Evolutionary conservation across 2,888 invertebrate species (phyloP).

Genomic region (Bellardia pandia): DNA sequence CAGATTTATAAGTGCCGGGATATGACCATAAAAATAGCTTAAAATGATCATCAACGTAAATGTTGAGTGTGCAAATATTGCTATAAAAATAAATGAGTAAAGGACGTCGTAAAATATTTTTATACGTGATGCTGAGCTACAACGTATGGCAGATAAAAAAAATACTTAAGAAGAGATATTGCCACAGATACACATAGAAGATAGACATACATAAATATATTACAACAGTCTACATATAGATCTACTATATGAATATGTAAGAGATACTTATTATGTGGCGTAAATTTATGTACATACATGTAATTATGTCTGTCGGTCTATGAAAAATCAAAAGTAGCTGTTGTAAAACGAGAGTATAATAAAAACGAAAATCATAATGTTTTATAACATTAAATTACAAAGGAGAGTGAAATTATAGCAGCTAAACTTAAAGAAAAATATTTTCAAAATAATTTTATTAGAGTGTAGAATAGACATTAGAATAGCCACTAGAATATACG

Average conservation of each 20-base stretch:
- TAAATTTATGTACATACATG: conserved; percentile 31
- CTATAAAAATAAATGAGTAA: conserved; percentile 84
- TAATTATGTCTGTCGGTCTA: conserved; percentile 15
- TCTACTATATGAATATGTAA: neutral
- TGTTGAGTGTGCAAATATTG: conserved; percentile 84
- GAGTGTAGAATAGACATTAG: too few relatives aligned
- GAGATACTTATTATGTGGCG: neutral
- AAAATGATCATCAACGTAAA: conserved; percentile 84
- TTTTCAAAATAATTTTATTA: too few relatives aligned
- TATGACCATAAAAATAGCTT: conserved; percentile 83
- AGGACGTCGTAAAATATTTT: conserved; percentile 82
- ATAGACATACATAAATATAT: neutral
- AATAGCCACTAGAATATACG: too few relatives aligned
- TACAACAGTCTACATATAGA: neutral
- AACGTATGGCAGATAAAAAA: neutral
- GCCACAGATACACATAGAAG: neutral
- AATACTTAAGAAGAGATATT: conserved; percentile 6
- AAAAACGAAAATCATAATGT: neutral
- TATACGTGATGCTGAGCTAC: conserved; percentile 76
- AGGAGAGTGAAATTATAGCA: neutral
- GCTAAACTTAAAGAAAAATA: neutral
- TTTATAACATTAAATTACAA: neutral
- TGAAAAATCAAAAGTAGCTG: neutral
- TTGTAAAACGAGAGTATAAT: too few relatives aligned
- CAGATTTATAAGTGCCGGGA: conserved; percentile 74